phyloP scores from a whole-genome alignment of 1,140 invertebrate species.

The Calephelis nemesis region DNA sequence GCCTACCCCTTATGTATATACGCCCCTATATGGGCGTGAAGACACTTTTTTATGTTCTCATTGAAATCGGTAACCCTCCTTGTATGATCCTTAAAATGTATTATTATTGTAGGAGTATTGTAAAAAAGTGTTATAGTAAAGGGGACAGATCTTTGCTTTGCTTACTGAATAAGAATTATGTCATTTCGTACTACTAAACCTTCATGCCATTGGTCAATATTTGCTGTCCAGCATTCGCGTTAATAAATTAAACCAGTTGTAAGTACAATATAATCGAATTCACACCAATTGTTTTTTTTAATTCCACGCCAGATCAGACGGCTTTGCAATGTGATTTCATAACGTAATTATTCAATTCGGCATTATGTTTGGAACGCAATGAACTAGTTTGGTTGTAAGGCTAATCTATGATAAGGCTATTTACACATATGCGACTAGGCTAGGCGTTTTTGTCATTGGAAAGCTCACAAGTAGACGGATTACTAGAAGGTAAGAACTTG shows the following conservation, averaged over 20 bases:
- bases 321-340: slow-evolving; percentile 36
- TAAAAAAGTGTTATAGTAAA: not conserved
- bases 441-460: no score
- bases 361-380: slow-evolving; percentile 25
- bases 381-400: slow-evolving; percentile 26
- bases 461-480: no score
- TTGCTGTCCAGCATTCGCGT: not conserved
- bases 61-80: no score
- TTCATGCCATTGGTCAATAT: slow-evolving; percentile 1
- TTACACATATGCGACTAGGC: no score
- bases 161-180: not conserved
- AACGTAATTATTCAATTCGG: slow-evolving; percentile 36
- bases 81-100: no score
- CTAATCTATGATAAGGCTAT: no score
- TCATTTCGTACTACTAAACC: not conserved
- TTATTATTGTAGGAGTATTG: no score
- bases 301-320: slow-evolving; percentile 17
- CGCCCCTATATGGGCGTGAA: no score
- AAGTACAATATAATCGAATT: slow-evolving; percentile 10
- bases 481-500: no score
- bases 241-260: slow-evolving; percentile 8
- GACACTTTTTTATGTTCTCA: no score
- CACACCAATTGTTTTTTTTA: slow-evolving; percentile 18
- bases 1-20: no score
- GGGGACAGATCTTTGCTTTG: not conserved